Evolutionary conservation across 2,797 vertebrate genomes (phyloP), one percentile per base, ranked within the genome.

Genomic region (Acanthopagrus latus): DNA sequence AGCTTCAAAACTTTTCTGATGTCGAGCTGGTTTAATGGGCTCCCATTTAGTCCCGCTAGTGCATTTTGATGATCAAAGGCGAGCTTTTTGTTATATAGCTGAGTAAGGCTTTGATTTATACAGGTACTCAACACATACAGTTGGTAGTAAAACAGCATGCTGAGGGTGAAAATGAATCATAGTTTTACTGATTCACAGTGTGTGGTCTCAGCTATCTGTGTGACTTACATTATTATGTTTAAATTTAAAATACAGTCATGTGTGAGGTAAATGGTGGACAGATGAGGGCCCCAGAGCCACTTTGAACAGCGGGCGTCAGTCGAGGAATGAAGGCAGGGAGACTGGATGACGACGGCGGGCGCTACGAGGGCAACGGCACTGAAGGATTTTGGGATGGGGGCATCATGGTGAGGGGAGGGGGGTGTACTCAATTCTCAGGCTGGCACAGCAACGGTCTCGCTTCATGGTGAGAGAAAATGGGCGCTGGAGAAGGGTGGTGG

Each of bases 401-500:
- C 86, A 81, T 76, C 82, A 72, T 67, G 68, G 81, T 76, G 78
- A 55, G 2, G 20, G 20, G 7, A 41, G 64, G 51, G 29, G 52
- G 48, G 62, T 51, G 81, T 64, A 13, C 47, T 78, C 20, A 59
- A 59, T 89, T 89, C 86, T 82, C 65, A 86, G 77, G 87, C 90
- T 93, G 89, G 94, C 93, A 93, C 89, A 86, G 87, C 85, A 92
- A 91, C 69, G 60, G 89, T 93, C 88, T 93, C 81, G 78, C 91
- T 94, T 93, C 90, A 90, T 76, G 90, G 85, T 91, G 88, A 87
- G 83, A 82, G 86, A 92, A 91, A 93, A 91, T 87, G 86, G 86
- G 88, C 52, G 84, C 85, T 72, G 80, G 76, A 83, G 76, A 83
- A 84, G 83, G 83, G 74, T 74, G 78, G 86, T 83, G 88, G 86